Conservation (phyloP, 2,888 invertebrate species). For the Zaprionus obscuricornis region DNA sequence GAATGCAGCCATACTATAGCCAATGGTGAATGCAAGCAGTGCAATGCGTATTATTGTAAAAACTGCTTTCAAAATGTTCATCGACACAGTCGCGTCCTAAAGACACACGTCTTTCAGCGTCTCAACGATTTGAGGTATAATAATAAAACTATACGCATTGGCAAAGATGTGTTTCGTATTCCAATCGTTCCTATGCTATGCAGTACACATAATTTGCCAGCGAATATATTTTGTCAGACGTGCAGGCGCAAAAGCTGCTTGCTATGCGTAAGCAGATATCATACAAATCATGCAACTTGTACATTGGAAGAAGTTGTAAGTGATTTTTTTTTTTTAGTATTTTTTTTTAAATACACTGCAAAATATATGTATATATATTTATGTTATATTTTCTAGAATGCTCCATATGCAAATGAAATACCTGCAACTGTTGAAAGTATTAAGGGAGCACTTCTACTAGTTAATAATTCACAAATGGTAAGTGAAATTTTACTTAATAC, state of each 20-base stretch:
- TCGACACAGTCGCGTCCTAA: slow-evolving; percentile 70
- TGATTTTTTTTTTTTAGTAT: background rate
- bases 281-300: slow-evolving; percentile 50
- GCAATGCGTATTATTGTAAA: slow-evolving; percentile 75
- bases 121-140: slow-evolving; percentile 9
- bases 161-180: slow-evolving; percentile 31
- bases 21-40: slow-evolving; percentile 72
- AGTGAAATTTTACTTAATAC: slow-evolving; percentile 55
- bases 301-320: slow-evolving; percentile 34
- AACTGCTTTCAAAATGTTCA: slow-evolving; percentile 78
- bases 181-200: slow-evolving; percentile 57
- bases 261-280: slow-evolving; percentile 52
- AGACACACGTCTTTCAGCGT: slow-evolving; percentile 56
- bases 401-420: slow-evolving; percentile 26
- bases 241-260: slow-evolving; percentile 49
- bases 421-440: slow-evolving; percentile 30
- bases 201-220: slow-evolving; percentile 41
- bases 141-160: slow-evolving; percentile 24
- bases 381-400: slow-evolving; percentile 39
- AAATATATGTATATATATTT: background rate
- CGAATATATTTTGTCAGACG: slow-evolving; percentile 55
- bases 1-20: slow-evolving; percentile 70
- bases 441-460: slow-evolving; percentile 28
- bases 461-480: slow-evolving; percentile 47
- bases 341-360: background rate